Base-by-base conservation (phyloP, 2,113 vertebrate species). In the Balaenoptera acutorostrata region DNA sequence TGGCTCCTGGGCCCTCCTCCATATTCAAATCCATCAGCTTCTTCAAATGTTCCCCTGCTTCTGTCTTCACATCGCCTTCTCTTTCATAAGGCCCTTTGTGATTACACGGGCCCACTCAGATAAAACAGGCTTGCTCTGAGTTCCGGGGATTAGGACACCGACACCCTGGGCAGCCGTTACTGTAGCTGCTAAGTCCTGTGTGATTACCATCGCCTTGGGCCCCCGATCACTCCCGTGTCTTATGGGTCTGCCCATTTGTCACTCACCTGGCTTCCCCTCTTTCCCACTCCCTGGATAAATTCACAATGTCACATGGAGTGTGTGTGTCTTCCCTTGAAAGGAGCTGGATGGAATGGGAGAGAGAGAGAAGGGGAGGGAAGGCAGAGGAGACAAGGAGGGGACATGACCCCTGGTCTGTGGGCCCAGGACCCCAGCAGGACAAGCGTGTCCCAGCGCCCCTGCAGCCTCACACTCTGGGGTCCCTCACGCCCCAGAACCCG, bases 131-230 rank as follows among this genome's bases (percentile, higher is more conserved):
- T 49, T 33, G 5, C 12, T 52, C 9, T 33, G 39, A 39, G 10
- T 21, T 55, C 49, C 0, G 1, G 1, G 8, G 21, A 55, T 10
- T n/a, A 55, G 18, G 10, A 23, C 3, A 0, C 21, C 11, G 18
- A 13, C 31, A 12, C 20, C 46, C 0, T 78, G 20, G 18, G 75
- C 31, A 78, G 18, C 75, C 11, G 12, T 78, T 20, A 23, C 64
- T 18, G 41, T 17, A 55, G 9, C 31, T 13, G 46, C 75, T 23
- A n/a, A 7, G 10, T 78, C 31, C 46, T 55, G 10, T n/a, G 20
- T 55, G 20, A 13, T 5, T n/a, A 6, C 21, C 33, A 49, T 36
- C 0, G 0, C 13, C 52, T 8, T n/a, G 0, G 41, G 46, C 13
- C 55, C 52, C 52, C 15, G 8, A 52, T 64, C 12, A 55, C 11